Evolutionary conservation across 2,888 invertebrate species (phyloP), one percentile per base, ranked within the genome.

Genomic region (Pandemis cinnamomeana): DNA sequence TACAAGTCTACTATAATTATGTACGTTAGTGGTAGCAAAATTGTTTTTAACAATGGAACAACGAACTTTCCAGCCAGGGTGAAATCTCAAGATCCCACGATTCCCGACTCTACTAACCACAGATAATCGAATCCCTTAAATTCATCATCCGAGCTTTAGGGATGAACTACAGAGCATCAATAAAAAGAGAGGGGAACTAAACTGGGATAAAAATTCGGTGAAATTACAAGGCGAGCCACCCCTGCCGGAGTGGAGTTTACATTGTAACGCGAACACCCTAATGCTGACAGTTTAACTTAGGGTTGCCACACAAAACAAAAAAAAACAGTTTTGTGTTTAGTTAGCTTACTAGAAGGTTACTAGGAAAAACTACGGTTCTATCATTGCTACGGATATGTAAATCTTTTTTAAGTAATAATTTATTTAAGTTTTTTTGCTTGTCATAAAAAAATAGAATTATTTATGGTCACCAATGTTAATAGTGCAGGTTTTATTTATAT

Each of bases 211-310:
- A 93, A 93, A 91, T 92, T 93, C 90, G 91, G 87, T 87, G 84
- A 92, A 92, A 93, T 94, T 93, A 94, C 94, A 93, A 92, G 92
- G 89, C 89, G 84, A 81, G 86, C 87, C 89, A 89, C 92, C 93
- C 93, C 86, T 85, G 81, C 79, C 44, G 27, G 68, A 73, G 73
- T 71, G 27, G 68, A 73, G 73, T 74, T 74, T 66, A 74, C 74
- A 71, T 70, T 71, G 74, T 74, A 74, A 71, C 71, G 74, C 71
- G 92, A 90, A 90, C 91, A 92, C 93, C 92, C 93, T 93, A 93
- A 93, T 92, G 91, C 87, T 88, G 83, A 86, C 89, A 86, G 87
- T 89, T 92, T 90, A 89, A 86, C 78, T 80, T 85, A 93, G 91
- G 93, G 93, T 77, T 92, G 88, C 2, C 83, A 75, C 58, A 13